Evolutionary conservation across 2,113 vertebrate genomes (phyloP).

Genomic region (Sporophila hypoxantha): DNA sequence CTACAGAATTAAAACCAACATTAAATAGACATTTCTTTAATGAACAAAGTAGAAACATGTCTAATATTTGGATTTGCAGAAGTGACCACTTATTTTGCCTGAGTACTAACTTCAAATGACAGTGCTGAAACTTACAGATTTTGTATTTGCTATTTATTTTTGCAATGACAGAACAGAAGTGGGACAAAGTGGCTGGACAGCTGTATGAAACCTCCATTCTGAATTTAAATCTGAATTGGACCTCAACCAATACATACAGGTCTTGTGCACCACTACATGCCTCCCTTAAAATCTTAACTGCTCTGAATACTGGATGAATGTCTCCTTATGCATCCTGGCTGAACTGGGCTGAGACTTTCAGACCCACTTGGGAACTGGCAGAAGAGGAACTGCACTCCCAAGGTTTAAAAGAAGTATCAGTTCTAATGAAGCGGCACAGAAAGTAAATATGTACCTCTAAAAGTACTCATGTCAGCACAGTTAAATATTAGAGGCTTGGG

Average conservation of each 20-base stretch:
- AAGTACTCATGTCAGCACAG: not conserved
- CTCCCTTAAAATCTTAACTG: not conserved
- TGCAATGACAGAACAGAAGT: not conserved
- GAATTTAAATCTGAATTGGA: not conserved
- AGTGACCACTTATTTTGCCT: not conserved
- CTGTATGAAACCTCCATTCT: not conserved
- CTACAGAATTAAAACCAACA: not conserved
- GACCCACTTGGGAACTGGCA: not conserved
- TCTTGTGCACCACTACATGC: not conserved
- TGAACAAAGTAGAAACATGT: not conserved
- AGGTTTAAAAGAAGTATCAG: not conserved
- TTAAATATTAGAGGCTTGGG: not conserved
- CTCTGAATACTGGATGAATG: not conserved
- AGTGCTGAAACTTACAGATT: not conserved
- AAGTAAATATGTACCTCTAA: not conserved
- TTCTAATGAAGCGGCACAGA: not conserved
- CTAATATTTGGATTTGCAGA: not conserved
- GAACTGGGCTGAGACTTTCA: not conserved
- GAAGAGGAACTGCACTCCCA: not conserved
- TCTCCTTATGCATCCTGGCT: not conserved
- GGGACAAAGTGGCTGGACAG: not conserved
- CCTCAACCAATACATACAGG: fast-evolving
- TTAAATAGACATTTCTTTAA: not conserved
- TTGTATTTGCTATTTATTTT: not conserved
- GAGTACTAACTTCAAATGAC: not conserved